A percentile compares a stretch with the other conserved stretches of the same genome.
These are phyloP conservation scores for Apaloderma vittatum DNA, from an alignment of 2,113 vertebrate species.

Conservation along the genomic window DNA sequence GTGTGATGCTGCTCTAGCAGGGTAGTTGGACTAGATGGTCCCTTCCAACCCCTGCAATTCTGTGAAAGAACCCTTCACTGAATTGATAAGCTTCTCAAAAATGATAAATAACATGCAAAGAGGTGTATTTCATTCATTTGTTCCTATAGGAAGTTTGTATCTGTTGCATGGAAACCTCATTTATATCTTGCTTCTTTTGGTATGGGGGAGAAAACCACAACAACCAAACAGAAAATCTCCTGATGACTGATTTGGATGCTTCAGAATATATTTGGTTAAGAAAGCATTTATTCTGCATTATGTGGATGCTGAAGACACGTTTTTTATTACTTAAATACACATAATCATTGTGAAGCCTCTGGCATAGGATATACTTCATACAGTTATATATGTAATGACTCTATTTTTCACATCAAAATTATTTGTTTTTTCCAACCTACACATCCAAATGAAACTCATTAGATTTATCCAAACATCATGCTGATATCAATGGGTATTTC, in stretches of 20 bases:
- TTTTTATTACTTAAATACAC: neutral
- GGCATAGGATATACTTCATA: neutral
- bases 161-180: neutral
- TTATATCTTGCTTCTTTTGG: neutral
- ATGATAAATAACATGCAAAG: neutral
- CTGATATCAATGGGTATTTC: neutral
- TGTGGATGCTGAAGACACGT: neutral
- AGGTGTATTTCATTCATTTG: neutral
- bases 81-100: neutral
- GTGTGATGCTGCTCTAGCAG: too few relatives aligned
- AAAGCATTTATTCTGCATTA: neutral
- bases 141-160: neutral
- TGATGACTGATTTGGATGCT: neutral
- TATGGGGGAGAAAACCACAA: neutral
- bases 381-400: neutral
- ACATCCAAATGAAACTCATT: neutral
- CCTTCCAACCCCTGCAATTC: too few relatives aligned
- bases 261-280: neutral
- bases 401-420: neutral
- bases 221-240: neutral
- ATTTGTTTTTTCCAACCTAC: neutral
- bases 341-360: neutral
- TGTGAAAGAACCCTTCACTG: neutral
- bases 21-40: too few relatives aligned
- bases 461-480: neutral